Conservation (phyloP, 2,888 invertebrate species). For the Seladonia tumulorum region DNA sequence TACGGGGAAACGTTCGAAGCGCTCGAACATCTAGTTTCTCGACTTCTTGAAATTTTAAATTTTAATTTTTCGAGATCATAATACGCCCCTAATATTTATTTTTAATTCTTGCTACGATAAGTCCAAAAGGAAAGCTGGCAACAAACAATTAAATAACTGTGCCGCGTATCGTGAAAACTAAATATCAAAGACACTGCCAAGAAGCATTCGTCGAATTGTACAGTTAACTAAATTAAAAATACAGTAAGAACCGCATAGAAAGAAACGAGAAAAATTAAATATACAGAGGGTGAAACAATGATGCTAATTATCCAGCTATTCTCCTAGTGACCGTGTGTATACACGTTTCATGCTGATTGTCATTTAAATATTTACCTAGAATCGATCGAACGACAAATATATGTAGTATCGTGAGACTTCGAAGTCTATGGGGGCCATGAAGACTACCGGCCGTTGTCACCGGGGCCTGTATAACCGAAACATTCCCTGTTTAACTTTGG, state of each 20-base stretch:
- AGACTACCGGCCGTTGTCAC: constrained; percentile 31
- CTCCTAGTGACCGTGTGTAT: not conserved
- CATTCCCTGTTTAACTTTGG: constrained; percentile 63
- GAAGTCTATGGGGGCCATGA: constrained; percentile 5
- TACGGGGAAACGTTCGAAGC: not conserved
- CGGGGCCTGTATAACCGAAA: constrained; percentile 46
- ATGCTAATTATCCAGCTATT: not conserved
- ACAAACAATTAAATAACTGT: no score
- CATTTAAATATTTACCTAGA: constrained; percentile 40
- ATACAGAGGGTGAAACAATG: constrained; percentile 6
- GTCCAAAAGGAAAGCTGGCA: no score
- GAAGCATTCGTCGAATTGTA: no score
- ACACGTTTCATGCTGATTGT: constrained; percentile 46
- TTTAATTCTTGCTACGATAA: no score
- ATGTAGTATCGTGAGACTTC: constrained; percentile 41
- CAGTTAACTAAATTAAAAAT: not conserved
- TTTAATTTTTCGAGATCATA: not conserved
- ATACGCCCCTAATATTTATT: no score
- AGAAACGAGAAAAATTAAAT: constrained; percentile 32
- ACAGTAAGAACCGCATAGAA: no score
- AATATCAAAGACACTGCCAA: no score
- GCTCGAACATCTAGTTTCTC: no score
- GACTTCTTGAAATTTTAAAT: no score
- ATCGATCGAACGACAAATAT: constrained; percentile 15
- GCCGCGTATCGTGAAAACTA: no score